phyloP scores from a whole-genome alignment of 2,888 invertebrate genomes.

The Diplolepis rosae region DNA sequence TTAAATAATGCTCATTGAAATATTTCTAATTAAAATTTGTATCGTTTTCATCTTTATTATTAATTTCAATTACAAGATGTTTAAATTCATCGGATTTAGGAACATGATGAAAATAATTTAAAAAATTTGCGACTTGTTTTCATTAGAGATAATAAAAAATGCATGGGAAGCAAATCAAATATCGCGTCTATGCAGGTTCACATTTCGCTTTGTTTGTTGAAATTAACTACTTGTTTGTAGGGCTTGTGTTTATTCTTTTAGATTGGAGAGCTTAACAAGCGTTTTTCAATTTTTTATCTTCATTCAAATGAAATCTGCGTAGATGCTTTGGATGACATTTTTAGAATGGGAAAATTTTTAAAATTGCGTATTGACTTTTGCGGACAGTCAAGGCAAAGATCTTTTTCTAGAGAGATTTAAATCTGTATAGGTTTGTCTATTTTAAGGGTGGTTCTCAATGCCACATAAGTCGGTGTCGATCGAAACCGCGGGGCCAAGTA shows the following conservation, averaged over 20 bases:
- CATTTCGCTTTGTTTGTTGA: neutral
- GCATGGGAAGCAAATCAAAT: neutral
- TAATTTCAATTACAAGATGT: no score
- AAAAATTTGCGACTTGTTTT: neutral
- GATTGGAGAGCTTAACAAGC: neutral
- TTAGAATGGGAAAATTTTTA: neutral
- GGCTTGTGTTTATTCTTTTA: neutral
- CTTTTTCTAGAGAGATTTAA: neutral
- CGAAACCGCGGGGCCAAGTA: neutral
- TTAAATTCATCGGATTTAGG: neutral
- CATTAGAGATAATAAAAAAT: neutral
- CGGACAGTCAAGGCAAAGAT: neutral
- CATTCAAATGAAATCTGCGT: conserved; percentile 2
- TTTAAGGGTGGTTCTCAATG: conserved; percentile 17
- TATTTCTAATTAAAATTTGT: no score
- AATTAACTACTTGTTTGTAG: no score
- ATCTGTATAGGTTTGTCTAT: conserved; percentile 10
- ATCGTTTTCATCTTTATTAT: no score
- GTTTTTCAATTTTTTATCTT: neutral
- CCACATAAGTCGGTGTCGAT: conserved; percentile 6
- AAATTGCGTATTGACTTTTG: neutral
- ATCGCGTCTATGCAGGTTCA: neutral
- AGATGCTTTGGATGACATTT: neutral
- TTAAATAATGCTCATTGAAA: no score
- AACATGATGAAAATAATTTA: neutral